Evolutionary conservation across 2,797 vertebrate species (phyloP).

Genomic region (Octomys mimax): DNA sequence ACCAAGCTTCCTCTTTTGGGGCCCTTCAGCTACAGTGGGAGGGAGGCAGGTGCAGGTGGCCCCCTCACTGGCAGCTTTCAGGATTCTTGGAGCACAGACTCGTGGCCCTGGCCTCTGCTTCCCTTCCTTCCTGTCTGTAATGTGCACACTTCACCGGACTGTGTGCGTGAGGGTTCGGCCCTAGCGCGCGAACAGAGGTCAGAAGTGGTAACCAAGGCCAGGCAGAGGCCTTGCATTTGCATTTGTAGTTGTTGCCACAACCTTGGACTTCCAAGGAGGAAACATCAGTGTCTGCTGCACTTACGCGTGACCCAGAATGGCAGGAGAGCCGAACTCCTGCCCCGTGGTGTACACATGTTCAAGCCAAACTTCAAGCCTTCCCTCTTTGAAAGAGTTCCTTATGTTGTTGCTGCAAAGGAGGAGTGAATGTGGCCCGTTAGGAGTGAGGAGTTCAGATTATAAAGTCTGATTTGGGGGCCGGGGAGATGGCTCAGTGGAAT

Average conservation of each 20-base stretch:
- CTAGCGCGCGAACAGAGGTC: neutral
- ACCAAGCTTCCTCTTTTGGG: neutral
- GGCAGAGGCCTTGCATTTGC: neutral
- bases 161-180: neutral
- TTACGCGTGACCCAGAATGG: neutral
- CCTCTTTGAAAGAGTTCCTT: conserved; percentile 21
- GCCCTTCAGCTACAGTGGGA: neutral
- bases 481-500: too few species aligned
- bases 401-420: neutral
- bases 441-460: neutral
- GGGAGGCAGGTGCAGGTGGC: neutral
- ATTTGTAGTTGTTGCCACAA: neutral
- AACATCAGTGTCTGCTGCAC: neutral
- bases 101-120: neutral
- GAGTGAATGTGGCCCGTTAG: neutral
- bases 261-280: neutral
- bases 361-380: neutral
- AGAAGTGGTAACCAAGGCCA: neutral
- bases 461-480: neutral
- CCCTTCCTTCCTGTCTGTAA: neutral
- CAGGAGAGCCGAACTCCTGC: neutral
- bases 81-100: too few species aligned
- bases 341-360: neutral
- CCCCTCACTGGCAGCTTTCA: neutral
- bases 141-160: neutral